phyloP scores from a whole-genome alignment of 2,888 invertebrate genomes.

The Cantharis rufa region DNA sequence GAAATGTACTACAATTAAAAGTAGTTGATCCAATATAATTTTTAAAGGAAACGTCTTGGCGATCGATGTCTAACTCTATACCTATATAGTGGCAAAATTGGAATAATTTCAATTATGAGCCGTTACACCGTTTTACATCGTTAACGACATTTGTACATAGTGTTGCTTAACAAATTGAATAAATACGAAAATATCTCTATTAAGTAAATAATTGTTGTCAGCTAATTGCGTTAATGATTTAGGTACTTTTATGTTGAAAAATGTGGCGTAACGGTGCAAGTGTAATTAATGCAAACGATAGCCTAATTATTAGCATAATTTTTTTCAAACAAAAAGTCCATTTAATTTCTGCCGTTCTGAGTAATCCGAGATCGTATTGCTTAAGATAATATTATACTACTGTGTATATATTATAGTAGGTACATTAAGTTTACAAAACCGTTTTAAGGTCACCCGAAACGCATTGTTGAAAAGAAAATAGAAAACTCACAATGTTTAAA shows the following conservation, averaged over 20 bases:
- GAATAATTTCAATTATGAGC: not conserved
- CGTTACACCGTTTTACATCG: not conserved
- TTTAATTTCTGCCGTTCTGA: not conserved
- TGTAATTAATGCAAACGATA: not conserved
- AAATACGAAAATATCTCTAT: not conserved
- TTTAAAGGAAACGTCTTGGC: too few species aligned
- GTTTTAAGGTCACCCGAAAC: not conserved
- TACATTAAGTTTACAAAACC: not conserved
- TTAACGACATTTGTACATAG: not conserved
- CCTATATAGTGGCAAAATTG: not conserved
- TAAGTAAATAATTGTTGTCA: not conserved
- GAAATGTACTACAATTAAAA: too few species aligned
- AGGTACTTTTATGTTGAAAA: not conserved
- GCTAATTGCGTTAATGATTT: not conserved
- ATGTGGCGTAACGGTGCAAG: not conserved
- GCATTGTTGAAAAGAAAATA: not conserved
- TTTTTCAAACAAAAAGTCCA: not conserved
- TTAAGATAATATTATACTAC: not conserved
- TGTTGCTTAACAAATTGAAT: not conserved
- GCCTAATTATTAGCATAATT: not conserved
- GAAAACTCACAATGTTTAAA: slow-evolving; percentile 80
- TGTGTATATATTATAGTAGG: not conserved
- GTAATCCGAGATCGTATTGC: not conserved
- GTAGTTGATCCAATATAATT: too few species aligned
- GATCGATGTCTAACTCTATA: too few species aligned